Percentiles rank a stretch among this genome's conserved stretches.
These are phyloP conservation scores for Venusia cambrica DNA, from an alignment of 2,888 invertebrate genomes.

Conservation along the genomic window DNA sequence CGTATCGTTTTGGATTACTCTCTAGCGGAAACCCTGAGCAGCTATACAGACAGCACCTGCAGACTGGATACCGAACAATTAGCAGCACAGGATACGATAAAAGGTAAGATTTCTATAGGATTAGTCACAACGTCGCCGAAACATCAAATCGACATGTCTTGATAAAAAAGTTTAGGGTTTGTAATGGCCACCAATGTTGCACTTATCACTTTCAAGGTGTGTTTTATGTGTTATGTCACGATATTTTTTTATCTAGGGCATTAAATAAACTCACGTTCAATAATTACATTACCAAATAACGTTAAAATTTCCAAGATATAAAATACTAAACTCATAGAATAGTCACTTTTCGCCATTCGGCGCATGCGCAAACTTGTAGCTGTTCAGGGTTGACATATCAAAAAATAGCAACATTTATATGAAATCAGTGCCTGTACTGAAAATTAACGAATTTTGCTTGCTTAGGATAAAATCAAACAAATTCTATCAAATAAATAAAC, in stretches of 20 bases:
- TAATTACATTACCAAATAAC: constrained; percentile 71
- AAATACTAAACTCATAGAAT: constrained; percentile 78
- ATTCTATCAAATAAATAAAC: too few species aligned
- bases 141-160: constrained; percentile 80
- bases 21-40: constrained; percentile 44
- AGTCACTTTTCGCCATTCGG: constrained; percentile 80
- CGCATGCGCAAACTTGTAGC: constrained; percentile 80
- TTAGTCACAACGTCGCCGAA: constrained; percentile 81
- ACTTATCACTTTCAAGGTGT: constrained; percentile 65
- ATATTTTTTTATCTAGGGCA: constrained; percentile 44
- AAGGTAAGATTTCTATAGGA: constrained; percentile 57
- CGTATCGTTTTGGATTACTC: constrained; percentile 59
- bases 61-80: constrained; percentile 45
- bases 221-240: constrained; percentile 41
- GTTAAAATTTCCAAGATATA: constrained; percentile 76
- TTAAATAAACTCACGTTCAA: constrained; percentile 54
- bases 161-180: constrained; percentile 80
- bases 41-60: constrained; percentile 47
- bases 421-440: not conserved
- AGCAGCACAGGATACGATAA: constrained; percentile 56
- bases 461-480: too few species aligned
- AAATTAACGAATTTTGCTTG: too few species aligned
- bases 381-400: constrained; percentile 53
- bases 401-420: constrained; percentile 18
- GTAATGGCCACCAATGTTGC: constrained; percentile 81